A percentile compares a stretch with the other conserved stretches of the same genome.
Evolutionary conservation across 2,888 invertebrate genomes (phyloP).

Genomic region (Microplitis deprimator): DNA sequence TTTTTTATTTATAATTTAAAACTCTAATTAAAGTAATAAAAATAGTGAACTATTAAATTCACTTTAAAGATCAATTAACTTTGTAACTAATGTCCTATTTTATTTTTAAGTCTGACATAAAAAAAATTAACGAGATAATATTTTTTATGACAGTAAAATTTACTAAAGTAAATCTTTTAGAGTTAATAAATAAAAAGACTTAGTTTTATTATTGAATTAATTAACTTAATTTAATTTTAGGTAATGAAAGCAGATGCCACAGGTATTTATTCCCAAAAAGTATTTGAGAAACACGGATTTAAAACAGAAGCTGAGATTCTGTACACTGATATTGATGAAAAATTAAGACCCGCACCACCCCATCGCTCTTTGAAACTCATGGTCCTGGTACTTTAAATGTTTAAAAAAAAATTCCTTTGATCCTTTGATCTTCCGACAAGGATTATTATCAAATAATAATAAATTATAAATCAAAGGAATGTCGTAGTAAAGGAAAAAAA

Average conservation of each 20-base stretch:
- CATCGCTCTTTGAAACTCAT: constrained; percentile 83
- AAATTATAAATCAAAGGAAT: constrained; percentile 36
- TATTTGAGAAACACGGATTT: constrained; percentile 80
- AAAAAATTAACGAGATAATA: too few species aligned
- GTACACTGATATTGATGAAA: constrained; percentile 81
- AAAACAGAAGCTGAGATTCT: constrained; percentile 77
- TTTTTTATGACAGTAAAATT: too few species aligned
- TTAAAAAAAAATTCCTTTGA: constrained; percentile 51
- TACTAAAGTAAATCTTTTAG: too few species aligned
- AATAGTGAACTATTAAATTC: too few species aligned
- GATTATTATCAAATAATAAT: constrained; percentile 30
- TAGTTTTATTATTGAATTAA: not conserved
- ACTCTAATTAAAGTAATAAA: too few species aligned
- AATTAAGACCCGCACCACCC: constrained; percentile 79
- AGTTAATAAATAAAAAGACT: too few species aligned
- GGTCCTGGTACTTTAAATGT: constrained; percentile 66
- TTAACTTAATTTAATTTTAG: constrained; percentile 70
- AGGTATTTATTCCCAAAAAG: constrained; percentile 84
- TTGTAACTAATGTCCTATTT: too few species aligned
- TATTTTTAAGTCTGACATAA: too few species aligned
- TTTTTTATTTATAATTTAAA: too few species aligned
- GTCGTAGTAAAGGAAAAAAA: constrained; percentile 55
- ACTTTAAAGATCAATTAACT: too few species aligned
- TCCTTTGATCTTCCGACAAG: constrained; percentile 9
- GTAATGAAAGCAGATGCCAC: constrained; percentile 87